Conservation (phyloP, 2,113 vertebrate genomes). For the Nibea albiflora region DNA sequence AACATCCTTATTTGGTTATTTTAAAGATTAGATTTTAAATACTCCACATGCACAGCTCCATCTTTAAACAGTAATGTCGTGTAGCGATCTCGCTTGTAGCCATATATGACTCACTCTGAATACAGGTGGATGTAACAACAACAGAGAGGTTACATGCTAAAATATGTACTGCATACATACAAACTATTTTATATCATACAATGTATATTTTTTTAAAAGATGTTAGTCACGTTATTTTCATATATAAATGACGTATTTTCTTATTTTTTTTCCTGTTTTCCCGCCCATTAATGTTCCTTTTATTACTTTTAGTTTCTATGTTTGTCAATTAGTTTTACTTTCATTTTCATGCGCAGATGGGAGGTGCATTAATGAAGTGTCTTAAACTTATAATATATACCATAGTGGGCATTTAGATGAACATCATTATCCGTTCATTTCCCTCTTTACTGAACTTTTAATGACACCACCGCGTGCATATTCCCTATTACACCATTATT, state of each 20-base stretch:
- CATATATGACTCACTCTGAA: not conserved
- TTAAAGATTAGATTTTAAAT: not conserved
- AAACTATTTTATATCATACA: not conserved
- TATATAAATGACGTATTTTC: not conserved
- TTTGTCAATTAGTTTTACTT: not conserved
- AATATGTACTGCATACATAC: not conserved
- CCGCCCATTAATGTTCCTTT: not conserved
- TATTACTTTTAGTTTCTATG: not conserved
- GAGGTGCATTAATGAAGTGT: not conserved
- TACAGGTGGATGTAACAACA: not conserved
- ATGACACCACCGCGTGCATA: slow-evolving; percentile 1
- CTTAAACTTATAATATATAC: not conserved
- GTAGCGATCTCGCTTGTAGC: not conserved
- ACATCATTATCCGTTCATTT: not conserved
- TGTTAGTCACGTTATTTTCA: no score
- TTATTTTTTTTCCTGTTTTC: not conserved
- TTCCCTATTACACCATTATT: slow-evolving; percentile 10
- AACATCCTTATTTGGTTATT: no score
- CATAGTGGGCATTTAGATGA: not conserved
- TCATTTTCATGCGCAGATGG: not conserved
- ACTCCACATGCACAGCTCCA: not conserved
- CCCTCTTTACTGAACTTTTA: slow-evolving; percentile 10
- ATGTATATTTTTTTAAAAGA: no score
- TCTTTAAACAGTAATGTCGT: not conserved
- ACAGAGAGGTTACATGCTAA: not conserved